These are phyloP conservation scores for Nyctalus aviator DNA, from an alignment of 2,797 vertebrate genomes.

Conservation along the genomic window DNA sequence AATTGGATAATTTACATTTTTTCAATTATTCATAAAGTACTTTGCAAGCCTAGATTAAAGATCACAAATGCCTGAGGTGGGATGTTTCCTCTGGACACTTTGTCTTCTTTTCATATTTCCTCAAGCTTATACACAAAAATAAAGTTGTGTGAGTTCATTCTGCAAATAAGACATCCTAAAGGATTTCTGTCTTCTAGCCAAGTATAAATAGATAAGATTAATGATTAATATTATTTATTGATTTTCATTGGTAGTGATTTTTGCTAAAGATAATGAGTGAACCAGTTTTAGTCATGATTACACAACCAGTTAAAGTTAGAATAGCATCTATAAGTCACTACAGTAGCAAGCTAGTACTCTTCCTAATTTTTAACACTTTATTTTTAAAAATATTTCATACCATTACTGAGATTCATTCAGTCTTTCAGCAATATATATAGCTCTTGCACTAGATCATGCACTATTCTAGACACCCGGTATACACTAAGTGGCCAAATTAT, in stretches of 20 bases:
- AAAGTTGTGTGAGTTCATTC: neutral
- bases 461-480: neutral
- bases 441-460: neutral
- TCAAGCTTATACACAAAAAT: neutral
- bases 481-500: no score
- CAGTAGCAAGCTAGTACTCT: neutral
- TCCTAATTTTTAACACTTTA: neutral
- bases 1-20: neutral
- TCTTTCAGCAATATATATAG: neutral
- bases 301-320: conserved; percentile 60
- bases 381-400: neutral
- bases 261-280: conserved; percentile 67
- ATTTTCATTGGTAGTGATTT: conserved; percentile 46
- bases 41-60: neutral
- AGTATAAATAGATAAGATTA: neutral
- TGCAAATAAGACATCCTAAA: neutral
- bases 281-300: conserved; percentile 54
- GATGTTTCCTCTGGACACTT: neutral
- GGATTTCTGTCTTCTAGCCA: neutral
- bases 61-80: no score
- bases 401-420: neutral
- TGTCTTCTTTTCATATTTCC: neutral
- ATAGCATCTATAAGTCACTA: conserved; percentile 43
- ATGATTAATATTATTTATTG: conserved; percentile 43
- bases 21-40: neutral